Evolutionary conservation across 2,113 vertebrate species (phyloP).

Genomic region (Falcunculus frontatus): DNA sequence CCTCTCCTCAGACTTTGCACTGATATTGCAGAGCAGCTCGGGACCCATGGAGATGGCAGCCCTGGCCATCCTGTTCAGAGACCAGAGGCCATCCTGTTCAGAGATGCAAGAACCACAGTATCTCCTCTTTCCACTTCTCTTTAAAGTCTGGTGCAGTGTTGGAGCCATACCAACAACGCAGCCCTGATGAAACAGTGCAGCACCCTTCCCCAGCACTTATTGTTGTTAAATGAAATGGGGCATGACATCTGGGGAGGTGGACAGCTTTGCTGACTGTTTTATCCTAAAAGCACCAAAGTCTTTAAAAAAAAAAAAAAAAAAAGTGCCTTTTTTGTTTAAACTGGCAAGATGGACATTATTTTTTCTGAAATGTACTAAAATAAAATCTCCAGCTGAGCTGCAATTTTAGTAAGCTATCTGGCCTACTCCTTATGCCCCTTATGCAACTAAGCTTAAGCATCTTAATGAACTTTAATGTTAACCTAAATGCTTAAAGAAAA

Average conservation of each 20-base stretch:
- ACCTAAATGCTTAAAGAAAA: background rate
- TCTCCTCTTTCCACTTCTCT: background rate
- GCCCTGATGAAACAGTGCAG: background rate
- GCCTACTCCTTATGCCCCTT: background rate
- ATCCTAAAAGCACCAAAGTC: background rate
- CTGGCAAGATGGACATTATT: background rate
- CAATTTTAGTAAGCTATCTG: background rate
- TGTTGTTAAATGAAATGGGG: background rate
- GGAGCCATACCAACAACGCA: background rate
- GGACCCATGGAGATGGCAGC: background rate
- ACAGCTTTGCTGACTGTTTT: background rate
- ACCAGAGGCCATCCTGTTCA: too few relatives aligned
- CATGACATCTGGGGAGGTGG: background rate
- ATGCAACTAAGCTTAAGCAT: background rate
- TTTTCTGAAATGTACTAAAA: background rate
- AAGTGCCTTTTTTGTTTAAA: background rate
- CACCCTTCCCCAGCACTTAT: background rate
- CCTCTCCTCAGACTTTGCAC: background rate
- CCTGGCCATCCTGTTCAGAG: background rate
- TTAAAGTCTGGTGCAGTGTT: rapidly evolving
- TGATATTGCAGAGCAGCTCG: background rate
- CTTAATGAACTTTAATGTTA: background rate
- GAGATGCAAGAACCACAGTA: background rate
- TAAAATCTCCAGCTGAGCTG: background rate
- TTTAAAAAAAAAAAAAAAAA: background rate